Conservation (phyloP, 1,140 invertebrate species). For the Brachionus manjavacas region DNA sequence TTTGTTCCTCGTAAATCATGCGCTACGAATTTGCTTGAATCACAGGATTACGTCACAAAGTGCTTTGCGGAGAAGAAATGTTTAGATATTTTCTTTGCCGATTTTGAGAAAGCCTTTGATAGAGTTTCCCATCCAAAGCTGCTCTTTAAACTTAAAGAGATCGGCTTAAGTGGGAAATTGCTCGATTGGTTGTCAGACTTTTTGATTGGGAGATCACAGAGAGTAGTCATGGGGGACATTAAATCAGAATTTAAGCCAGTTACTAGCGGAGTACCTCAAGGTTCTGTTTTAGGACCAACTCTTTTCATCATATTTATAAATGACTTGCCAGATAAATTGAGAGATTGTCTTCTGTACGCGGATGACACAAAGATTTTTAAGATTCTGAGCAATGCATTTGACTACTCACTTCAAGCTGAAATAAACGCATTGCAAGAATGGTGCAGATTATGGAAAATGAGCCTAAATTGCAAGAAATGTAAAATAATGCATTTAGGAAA, state of each 20-base stretch:
- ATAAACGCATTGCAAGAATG: too few species aligned
- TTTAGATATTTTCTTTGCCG: background rate
- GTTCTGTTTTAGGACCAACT: background rate
- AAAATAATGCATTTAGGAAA: too few species aligned
- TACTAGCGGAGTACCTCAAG: background rate
- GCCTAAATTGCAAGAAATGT: too few species aligned
- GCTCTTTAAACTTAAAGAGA: background rate
- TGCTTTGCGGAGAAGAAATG: background rate
- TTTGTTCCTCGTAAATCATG: background rate
- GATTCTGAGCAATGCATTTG: too few species aligned
- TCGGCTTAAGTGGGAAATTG: background rate
- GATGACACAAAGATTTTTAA: background rate
- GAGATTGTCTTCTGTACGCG: too few species aligned
- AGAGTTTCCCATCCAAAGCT: background rate
- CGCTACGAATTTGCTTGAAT: too few species aligned
- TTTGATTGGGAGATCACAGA: background rate
- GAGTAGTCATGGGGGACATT: background rate
- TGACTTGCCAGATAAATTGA: too few species aligned
- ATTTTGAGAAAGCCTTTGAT: background rate
- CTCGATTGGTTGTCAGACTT: background rate
- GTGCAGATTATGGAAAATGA: too few species aligned
- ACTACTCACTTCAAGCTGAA: too few species aligned
- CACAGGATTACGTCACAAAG: background rate
- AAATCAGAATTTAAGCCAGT: background rate
- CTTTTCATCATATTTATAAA: background rate